Percentiles rank a stretch among this genome's conserved stretches.
These are phyloP conservation scores for Euthynnus affinis DNA, from an alignment of 2,797 vertebrate genomes.

Conservation along the genomic window DNA sequence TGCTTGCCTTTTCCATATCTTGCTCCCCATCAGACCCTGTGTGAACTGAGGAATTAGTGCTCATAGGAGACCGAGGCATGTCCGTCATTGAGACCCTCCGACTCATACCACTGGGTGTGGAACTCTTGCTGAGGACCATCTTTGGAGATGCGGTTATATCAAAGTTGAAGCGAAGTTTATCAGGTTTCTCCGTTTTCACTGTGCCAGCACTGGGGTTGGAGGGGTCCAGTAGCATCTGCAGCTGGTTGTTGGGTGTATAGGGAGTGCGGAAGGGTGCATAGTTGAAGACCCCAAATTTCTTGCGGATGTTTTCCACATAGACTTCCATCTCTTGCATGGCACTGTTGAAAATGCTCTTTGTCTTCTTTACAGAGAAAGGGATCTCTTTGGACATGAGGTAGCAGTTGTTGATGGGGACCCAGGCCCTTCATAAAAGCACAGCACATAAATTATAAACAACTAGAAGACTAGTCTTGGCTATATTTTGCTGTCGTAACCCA, in stretches of 20 bases:
- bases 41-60: conserved; percentile 97
- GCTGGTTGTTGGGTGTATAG: conserved; percentile 97
- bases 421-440: conserved; percentile 88
- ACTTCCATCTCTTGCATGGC: conserved; percentile 99
- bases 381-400: conserved; percentile 99
- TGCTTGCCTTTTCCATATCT: conserved; percentile 90
- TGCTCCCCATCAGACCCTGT: conserved; percentile 97
- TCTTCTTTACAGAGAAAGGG: conserved; percentile 99
- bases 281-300: conserved; percentile 97
- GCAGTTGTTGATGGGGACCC: conserved; percentile 99
- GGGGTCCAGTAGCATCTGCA: conserved; percentile 97
- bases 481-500: background rate
- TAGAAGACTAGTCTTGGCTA: background rate
- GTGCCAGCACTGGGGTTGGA: conserved; percentile 92
- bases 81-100: conserved; percentile 94
- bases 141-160: conserved; percentile 98
- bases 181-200: conserved; percentile 93
- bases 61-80: conserved; percentile 98
- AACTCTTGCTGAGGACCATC: conserved; percentile 92
- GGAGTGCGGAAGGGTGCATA: conserved; percentile 98
- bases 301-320: conserved; percentile 98
- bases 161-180: conserved; percentile 97
- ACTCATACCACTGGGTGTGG: conserved; percentile 88
- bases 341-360: conserved; percentile 99
- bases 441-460: background rate